Conservation (phyloP, 2,888 invertebrate species). For the Tineola bisselliella region DNA sequence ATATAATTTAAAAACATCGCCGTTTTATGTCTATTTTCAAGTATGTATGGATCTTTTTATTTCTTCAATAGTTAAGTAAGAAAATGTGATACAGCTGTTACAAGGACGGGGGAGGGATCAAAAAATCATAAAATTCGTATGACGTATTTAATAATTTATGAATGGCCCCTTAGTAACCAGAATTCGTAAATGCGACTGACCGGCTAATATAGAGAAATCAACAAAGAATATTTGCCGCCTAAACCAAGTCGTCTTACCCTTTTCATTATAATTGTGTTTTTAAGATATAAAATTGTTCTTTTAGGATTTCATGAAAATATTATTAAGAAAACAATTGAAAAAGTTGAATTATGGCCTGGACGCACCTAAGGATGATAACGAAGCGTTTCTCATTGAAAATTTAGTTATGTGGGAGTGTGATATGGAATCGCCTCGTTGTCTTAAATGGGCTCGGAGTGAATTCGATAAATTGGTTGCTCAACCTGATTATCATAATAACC, state of each 20-base stretch:
- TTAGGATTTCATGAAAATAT: slow-evolving; percentile 54
- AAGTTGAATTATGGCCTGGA: slow-evolving; percentile 61
- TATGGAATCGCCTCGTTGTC: slow-evolving; percentile 62
- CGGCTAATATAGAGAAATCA: too few relatives aligned
- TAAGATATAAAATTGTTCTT: slow-evolving; percentile 13
- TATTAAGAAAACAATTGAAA: slow-evolving; percentile 49
- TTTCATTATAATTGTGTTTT: too few relatives aligned
- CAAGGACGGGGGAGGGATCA: too few relatives aligned
- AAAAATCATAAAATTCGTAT: too few relatives aligned
- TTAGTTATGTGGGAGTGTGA: slow-evolving; percentile 69
- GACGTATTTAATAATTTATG: too few relatives aligned
- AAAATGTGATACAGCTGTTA: too few relatives aligned
- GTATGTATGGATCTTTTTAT: slow-evolving; percentile 24
- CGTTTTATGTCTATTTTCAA: slow-evolving; percentile 61
- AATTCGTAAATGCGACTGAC: too few relatives aligned
- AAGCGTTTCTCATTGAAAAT: slow-evolving; percentile 66
- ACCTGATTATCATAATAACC: slow-evolving; percentile 20
- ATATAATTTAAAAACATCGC: slow-evolving; percentile 53
- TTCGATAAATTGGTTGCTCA: slow-evolving; percentile 39
- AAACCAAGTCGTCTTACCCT: too few relatives aligned
- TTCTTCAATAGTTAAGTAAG: too few relatives aligned
- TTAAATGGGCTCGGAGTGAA: slow-evolving; percentile 56
- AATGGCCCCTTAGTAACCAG: too few relatives aligned
- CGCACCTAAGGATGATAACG: slow-evolving; percentile 60
- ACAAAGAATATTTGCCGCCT: too few relatives aligned